These are phyloP conservation scores for Pocillopora verrucosa DNA, from an alignment of 64 coral and sea anemone species.

Conservation along the genomic window DNA sequence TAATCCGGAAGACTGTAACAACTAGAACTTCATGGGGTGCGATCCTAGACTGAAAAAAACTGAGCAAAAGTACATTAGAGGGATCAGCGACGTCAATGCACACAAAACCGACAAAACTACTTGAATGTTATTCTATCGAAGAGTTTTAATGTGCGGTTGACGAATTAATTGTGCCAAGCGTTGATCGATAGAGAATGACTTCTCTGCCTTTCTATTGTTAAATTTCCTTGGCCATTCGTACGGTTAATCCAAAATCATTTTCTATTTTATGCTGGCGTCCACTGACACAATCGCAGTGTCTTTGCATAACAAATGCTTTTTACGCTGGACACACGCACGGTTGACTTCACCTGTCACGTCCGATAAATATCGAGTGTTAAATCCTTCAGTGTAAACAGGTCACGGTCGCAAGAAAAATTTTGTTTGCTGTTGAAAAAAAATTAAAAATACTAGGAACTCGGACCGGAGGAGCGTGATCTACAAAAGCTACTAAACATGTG, in stretches of 20 bases:
- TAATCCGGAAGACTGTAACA: neutral
- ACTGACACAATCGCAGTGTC: neutral
- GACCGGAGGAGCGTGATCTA: too few species aligned
- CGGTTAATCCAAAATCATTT: neutral
- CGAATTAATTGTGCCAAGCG: neutral
- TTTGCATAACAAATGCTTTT: neutral
- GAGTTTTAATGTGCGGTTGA: neutral
- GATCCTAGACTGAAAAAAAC: neutral
- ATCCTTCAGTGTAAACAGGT: neutral
- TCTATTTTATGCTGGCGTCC: neutral
- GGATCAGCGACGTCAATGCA: neutral
- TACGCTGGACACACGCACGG: neutral
- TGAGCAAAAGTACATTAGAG: neutral
- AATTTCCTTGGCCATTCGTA: neutral
- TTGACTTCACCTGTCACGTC: neutral
- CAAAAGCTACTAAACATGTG: too few species aligned
- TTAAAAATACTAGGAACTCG: too few species aligned
- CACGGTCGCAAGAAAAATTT: neutral
- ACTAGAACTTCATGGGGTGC: neutral
- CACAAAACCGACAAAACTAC: neutral
- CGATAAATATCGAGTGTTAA: too few species aligned
- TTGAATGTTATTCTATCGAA: neutral
- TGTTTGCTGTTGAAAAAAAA: too few species aligned
- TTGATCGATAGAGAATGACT: neutral
- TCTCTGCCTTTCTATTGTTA: neutral